Conservation (phyloP, 2,888 invertebrate genomes). For the Steromphala cineraria region DNA sequence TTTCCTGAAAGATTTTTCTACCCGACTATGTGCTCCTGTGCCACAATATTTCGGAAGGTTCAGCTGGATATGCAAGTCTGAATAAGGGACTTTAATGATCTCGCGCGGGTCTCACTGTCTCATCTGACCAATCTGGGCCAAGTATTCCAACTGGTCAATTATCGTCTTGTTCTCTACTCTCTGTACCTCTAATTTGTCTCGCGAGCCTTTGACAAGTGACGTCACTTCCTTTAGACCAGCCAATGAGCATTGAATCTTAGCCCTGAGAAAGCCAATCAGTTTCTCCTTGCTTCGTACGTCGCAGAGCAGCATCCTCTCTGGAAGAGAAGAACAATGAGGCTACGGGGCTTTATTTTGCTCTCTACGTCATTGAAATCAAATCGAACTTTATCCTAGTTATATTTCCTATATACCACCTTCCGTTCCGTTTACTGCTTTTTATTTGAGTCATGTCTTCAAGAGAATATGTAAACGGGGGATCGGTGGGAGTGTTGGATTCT, state of each 20-base stretch:
- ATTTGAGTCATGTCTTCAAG: no score
- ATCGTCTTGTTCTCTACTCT: constrained; percentile 12
- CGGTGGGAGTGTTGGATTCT: no score
- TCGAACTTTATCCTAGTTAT: no score
- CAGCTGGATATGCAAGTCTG: no score
- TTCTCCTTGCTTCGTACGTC: constrained; percentile 1
- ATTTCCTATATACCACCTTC: no score
- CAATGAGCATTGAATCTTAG: not conserved
- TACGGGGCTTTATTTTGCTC: no score
- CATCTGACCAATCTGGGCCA: not conserved
- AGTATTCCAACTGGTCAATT: not conserved
- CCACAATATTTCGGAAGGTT: no score
- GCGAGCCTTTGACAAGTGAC: not conserved
- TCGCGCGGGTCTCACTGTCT: not conserved
- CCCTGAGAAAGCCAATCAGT: not conserved
- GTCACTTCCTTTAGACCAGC: not conserved
- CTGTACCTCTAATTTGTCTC: not conserved
- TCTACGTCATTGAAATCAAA: no score
- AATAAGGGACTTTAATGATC: not conserved
- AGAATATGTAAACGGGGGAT: no score
- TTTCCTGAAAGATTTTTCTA: no score
- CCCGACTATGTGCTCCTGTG: no score
- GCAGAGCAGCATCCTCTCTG: not conserved
- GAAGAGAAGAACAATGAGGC: not conserved
- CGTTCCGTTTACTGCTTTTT: no score